Conservation (phyloP, 2,888 invertebrate genomes). For the Drosophila leonis region DNA sequence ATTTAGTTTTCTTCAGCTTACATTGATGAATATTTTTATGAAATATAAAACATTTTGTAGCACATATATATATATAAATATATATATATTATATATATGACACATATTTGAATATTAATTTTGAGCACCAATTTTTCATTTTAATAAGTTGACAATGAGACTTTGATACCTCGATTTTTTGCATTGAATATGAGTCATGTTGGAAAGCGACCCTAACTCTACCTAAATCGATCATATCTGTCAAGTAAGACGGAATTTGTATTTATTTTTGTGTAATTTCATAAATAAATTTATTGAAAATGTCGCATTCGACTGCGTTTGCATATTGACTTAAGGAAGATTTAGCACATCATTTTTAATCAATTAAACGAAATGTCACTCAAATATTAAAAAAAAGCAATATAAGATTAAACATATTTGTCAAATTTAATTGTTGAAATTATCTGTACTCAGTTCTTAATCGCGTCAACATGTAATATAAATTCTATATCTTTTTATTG, state of each 20-base stretch:
- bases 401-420: not conserved
- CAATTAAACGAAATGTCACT: constrained; percentile 1
- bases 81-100: not conserved
- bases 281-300: not conserved
- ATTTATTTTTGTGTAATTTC: constrained; percentile 9
- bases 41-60: too few relatives aligned
- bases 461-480: not conserved
- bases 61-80: too few relatives aligned
- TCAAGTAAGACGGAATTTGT: constrained; percentile 16
- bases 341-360: not conserved
- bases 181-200: constrained; percentile 45
- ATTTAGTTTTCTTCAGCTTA: not conserved
- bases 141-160: not conserved
- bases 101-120: not conserved
- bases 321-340: not conserved
- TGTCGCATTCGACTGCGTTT: not conserved
- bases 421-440: not conserved
- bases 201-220: not conserved
- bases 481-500: not conserved
- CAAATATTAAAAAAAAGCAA: not conserved
- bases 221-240: constrained; percentile 49
- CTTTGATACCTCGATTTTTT: not conserved
- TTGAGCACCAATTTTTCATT: constrained; percentile 2
- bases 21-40: not conserved
- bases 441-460: not conserved